Evolutionary conservation across 2,888 invertebrate genomes (phyloP).

Genomic region (Drosophila mercatorum): DNA sequence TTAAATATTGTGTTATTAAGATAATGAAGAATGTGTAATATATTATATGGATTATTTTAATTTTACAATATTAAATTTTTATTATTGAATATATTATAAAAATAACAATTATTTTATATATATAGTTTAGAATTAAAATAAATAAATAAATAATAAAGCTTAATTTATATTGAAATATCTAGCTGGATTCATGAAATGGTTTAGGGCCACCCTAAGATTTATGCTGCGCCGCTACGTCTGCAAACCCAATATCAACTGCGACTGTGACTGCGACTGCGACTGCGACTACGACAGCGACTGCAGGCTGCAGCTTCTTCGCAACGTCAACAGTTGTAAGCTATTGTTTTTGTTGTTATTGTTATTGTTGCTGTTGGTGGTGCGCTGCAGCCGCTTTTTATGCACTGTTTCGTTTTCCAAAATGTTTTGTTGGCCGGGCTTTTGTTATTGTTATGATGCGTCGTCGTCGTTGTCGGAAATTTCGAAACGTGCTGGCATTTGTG

Average conservation of each 20-base stretch:
- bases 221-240: slow-evolving; percentile 26
- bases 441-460: slow-evolving; percentile 77
- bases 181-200: not conserved
- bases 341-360: slow-evolving; percentile 38
- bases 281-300: slow-evolving; percentile 3
- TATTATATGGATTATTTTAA: too few relatives aligned
- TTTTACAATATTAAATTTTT: too few relatives aligned
- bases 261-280: not conserved
- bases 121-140: not conserved
- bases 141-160: too few relatives aligned
- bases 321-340: slow-evolving; percentile 37
- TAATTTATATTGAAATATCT: too few relatives aligned
- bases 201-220: slow-evolving; percentile 56
- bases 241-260: slow-evolving; percentile 9
- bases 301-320: slow-evolving; percentile 21
- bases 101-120: not conserved
- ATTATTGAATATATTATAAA: too few relatives aligned
- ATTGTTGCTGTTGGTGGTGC: slow-evolving; percentile 20
- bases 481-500: slow-evolving; percentile 77
- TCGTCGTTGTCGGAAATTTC: slow-evolving; percentile 57
- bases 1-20: not conserved
- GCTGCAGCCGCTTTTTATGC: slow-evolving; percentile 51
- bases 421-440: slow-evolving; percentile 66
- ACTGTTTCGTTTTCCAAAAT: slow-evolving; percentile 59
- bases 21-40: not conserved